Evolutionary conservation across 2,113 vertebrate genomes (phyloP).

Genomic region (Nestor notabilis): DNA sequence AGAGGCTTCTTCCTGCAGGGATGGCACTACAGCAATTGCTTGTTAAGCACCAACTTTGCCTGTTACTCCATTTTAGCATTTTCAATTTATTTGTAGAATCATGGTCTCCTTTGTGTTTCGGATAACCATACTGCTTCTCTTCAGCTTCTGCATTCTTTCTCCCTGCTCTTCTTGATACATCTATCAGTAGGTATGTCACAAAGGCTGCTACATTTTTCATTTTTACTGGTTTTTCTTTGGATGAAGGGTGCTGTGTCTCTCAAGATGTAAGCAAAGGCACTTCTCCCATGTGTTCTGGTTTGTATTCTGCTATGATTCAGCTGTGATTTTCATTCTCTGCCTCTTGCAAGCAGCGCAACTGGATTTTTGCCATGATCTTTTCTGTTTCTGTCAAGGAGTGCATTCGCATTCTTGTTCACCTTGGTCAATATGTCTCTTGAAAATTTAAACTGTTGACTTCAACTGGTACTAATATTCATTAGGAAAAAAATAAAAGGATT

Average conservation of each 20-base stretch:
- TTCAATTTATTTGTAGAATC: not conserved
- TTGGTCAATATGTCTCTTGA: not conserved
- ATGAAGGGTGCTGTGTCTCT: not conserved
- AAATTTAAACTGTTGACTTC: not conserved
- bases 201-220: not conserved
- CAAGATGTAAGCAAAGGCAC: not conserved
- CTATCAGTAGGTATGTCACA: not conserved
- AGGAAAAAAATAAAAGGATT: not conserved
- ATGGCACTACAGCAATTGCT: not conserved
- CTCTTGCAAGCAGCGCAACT: not conserved
- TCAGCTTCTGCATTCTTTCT: not conserved
- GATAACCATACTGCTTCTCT: not conserved
- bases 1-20: not conserved
- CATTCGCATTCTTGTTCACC: not conserved
- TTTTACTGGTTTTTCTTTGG: not conserved
- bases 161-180: not conserved
- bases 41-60: not conserved
- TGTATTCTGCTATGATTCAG: not conserved
- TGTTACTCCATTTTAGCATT: not conserved
- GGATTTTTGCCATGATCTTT: not conserved
- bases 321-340: not conserved
- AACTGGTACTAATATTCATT: not conserved
- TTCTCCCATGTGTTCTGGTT: not conserved
- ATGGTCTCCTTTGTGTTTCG: not conserved
- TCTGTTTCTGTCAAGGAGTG: not conserved